A percentile compares a stretch with the other conserved stretches of the same genome.
Evolutionary conservation across 2,888 invertebrate species (phyloP).

Genomic region (Hydroisotoma schaefferi): DNA sequence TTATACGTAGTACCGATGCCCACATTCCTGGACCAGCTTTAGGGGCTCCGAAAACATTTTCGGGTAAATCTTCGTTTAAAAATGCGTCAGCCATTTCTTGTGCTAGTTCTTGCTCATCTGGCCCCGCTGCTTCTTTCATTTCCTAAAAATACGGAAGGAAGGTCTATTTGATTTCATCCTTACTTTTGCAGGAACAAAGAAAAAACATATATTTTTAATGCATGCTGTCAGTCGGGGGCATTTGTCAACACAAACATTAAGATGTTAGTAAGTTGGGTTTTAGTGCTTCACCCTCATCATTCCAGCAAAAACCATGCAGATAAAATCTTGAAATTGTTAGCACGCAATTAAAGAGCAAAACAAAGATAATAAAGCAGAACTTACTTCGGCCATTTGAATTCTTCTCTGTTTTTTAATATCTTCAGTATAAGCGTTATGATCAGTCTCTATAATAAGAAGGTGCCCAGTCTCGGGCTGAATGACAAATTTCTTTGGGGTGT

Average conservation of each 20-base stretch:
- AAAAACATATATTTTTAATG: not conserved
- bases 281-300: conserved; percentile 28
- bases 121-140: conserved; percentile 95
- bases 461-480: conserved; percentile 88
- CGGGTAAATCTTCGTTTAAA: conserved; percentile 88
- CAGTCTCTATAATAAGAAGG: conserved; percentile 89
- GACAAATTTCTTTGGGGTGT: conserved; percentile 91
- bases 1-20: conserved; percentile 84
- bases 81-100: conserved; percentile 97
- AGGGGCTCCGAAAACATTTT: conserved; percentile 90
- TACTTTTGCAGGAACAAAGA: not conserved
- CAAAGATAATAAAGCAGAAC: not conserved
- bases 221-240: conserved; percentile 31
- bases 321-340: too few relatives aligned
- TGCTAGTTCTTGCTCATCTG: conserved; percentile 91
- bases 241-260: conserved; percentile 27
- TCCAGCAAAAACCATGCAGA: not conserved
- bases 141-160: conserved; percentile 56
- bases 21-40: conserved; percentile 92
- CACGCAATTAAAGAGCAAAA: not conserved
- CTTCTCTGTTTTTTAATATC: conserved; percentile 89
- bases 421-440: conserved; percentile 97
- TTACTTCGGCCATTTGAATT: conserved; percentile 86
- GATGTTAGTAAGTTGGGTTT: conserved; percentile 9
- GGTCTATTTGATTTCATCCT: not conserved